phyloP scores from a whole-genome alignment of 2,888 invertebrate genomes.

The Limenitis camilla region DNA sequence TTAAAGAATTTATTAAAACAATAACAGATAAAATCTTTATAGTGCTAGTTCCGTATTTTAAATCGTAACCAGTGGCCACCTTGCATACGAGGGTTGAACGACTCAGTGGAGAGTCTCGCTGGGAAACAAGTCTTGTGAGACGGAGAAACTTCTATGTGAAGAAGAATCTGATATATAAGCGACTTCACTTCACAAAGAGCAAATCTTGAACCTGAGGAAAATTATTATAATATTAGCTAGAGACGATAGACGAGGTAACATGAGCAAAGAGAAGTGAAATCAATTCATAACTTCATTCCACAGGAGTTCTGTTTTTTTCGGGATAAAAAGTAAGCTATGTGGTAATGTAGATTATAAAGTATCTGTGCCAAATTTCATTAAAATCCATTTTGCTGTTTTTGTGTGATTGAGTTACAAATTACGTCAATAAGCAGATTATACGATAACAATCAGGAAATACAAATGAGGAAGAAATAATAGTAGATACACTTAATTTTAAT shows the following conservation, averaged over 20 bases:
- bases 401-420: too few relatives aligned
- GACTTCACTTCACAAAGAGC: slow-evolving; percentile 57
- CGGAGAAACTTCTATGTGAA: slow-evolving; percentile 42
- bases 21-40: not conserved
- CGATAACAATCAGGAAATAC: too few relatives aligned
- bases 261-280: not conserved
- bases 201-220: slow-evolving; percentile 45
- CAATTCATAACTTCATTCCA: not conserved
- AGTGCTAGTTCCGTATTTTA: slow-evolving; percentile 9
- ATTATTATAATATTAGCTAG: not conserved
- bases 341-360: too few relatives aligned
- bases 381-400: too few relatives aligned
- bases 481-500: too few relatives aligned
- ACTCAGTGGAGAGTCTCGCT: slow-evolving; percentile 29
- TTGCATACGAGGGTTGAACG: slow-evolving; percentile 36
- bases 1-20: too few relatives aligned
- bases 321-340: too few relatives aligned
- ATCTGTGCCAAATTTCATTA: too few relatives aligned
- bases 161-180: slow-evolving; percentile 47
- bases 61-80: slow-evolving; percentile 51
- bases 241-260: not conserved
- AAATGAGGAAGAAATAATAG: too few relatives aligned
- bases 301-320: too few relatives aligned
- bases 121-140: slow-evolving; percentile 43
- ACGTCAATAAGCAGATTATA: too few relatives aligned